Conservation (phyloP, 1,140 invertebrate species). For the Lepidotrigona ventralis region DNA sequence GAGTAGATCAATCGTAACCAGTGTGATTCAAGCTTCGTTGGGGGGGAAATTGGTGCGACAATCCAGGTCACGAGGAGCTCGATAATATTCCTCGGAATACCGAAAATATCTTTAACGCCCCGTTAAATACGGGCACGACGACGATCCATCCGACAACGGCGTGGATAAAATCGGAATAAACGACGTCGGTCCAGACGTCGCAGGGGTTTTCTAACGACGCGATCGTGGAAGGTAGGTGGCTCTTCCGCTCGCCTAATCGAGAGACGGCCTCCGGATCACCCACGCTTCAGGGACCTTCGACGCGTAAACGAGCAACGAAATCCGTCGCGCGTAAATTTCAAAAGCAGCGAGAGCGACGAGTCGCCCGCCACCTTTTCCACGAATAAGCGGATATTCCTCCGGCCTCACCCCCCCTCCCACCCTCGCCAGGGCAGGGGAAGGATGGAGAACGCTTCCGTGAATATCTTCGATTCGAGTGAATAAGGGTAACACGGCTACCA, state of each 20-base stretch:
- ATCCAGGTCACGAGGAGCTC: no score
- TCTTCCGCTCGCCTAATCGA: slow-evolving; percentile 59
- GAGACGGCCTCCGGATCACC: slow-evolving; percentile 47
- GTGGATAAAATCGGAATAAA: not conserved
- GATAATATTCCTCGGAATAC: no score
- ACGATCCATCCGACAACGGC: no score
- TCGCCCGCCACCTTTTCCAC: slow-evolving; percentile 11
- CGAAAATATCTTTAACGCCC: no score
- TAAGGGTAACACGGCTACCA: not conserved
- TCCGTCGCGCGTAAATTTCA: slow-evolving; percentile 63
- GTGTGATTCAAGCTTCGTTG: no score
- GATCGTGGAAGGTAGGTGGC: slow-evolving; percentile 29
- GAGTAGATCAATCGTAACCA: no score
- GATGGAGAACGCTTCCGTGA: slow-evolving; percentile 41
- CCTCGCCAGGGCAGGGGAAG: no score
- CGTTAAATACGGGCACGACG: no score
- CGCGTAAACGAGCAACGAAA: slow-evolving; percentile 60
- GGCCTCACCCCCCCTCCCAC: not conserved
- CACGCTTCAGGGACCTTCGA: slow-evolving; percentile 56
- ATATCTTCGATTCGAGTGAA: slow-evolving; percentile 42
- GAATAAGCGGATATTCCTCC: slow-evolving; percentile 33
- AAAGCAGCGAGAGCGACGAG: slow-evolving; percentile 8
- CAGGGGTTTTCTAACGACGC: not conserved
- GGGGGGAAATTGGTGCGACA: no score
- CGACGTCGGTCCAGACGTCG: not conserved